These are phyloP conservation scores for Calidris pygmaea DNA, from an alignment of 2,113 vertebrate species.

Conservation along the genomic window DNA sequence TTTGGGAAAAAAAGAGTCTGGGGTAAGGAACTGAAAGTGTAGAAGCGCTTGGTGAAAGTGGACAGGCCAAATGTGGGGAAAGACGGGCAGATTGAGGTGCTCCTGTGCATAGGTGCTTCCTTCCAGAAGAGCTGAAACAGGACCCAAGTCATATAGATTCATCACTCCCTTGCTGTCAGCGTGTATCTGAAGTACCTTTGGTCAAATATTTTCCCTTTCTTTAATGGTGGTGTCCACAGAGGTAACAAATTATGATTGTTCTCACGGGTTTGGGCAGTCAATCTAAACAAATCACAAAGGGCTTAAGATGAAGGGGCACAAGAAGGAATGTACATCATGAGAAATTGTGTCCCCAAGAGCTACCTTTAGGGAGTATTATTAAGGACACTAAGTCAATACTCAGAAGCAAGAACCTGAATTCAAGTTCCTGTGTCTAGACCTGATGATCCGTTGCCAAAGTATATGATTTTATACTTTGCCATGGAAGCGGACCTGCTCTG, in stretches of 20 bases:
- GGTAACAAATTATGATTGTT: not conserved
- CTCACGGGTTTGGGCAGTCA: not conserved
- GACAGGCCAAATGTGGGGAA: not conserved
- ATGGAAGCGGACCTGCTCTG: not conserved
- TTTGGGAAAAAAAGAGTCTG: not conserved
- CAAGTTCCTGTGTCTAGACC: not conserved
- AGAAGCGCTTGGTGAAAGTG: not conserved
- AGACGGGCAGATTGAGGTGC: no score
- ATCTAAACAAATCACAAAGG: not conserved
- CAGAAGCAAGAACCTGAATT: not conserved
- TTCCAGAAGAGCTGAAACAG: not conserved
- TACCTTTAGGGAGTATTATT: not conserved
- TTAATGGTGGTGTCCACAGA: not conserved
- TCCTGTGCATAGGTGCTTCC: not conserved
- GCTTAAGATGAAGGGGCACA: not conserved
- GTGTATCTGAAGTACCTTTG: not conserved
- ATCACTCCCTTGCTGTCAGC: not conserved
- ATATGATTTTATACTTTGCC: not conserved
- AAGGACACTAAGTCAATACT: not conserved
- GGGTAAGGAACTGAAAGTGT: not conserved
- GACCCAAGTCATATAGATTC: not conserved
- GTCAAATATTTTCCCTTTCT: not conserved
- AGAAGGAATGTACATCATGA: not conserved
- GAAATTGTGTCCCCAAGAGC: not conserved
- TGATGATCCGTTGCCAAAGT: not conserved